Percentiles rank a stretch among this genome's conserved stretches.
Evolutionary conservation across 2,113 vertebrate genomes (phyloP).

Genomic region (Mormoops blainvillei): DNA sequence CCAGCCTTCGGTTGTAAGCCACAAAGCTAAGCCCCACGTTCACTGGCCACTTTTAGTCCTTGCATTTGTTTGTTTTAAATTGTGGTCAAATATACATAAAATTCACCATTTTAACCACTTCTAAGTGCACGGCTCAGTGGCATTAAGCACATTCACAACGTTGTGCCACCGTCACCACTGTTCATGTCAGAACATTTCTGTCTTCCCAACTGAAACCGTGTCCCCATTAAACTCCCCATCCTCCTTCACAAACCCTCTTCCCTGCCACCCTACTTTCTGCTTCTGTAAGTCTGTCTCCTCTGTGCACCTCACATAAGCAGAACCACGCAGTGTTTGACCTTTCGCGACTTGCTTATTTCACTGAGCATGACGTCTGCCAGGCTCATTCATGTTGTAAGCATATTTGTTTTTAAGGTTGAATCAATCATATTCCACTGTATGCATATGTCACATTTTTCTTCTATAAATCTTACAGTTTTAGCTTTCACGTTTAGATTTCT

Average conservation of each 20-base stretch:
- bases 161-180: accelerated
- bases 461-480: background rate
- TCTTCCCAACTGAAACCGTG: background rate
- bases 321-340: accelerated
- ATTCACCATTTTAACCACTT: background rate
- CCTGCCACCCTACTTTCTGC: accelerated
- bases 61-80: background rate
- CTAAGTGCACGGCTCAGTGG: background rate
- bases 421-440: accelerated
- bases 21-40: background rate
- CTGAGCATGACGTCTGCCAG: accelerated
- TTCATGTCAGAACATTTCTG: background rate
- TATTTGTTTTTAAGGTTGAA: background rate
- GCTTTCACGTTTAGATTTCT: background rate
- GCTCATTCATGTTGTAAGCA: accelerated
- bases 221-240: accelerated
- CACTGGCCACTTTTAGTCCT: background rate
- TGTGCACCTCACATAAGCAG: accelerated
- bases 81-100: background rate
- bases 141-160: accelerated
- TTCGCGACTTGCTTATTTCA: background rate
- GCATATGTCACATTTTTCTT: background rate
- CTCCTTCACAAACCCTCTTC: accelerated
- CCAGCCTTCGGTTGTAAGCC: accelerated
- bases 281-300: accelerated